Conservation (phyloP, 1,140 invertebrate genomes). For the Drosophila mayri region DNA sequence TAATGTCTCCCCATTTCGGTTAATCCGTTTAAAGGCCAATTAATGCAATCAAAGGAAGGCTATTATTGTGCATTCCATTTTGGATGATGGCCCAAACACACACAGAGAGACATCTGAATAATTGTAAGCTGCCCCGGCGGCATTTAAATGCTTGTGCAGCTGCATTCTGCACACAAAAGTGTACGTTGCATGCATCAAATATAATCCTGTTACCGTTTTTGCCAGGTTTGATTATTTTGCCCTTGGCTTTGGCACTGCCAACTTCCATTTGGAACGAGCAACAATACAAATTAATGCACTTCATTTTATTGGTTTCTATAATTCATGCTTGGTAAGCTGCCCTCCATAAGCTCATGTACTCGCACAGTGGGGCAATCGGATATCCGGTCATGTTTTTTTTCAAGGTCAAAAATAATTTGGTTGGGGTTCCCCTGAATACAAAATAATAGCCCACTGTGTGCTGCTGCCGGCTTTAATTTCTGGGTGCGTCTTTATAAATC, state of each 20-base stretch:
- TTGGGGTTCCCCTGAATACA: neutral
- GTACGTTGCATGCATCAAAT: conserved; percentile 31
- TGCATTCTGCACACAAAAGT: conserved; percentile 21
- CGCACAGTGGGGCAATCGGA: conserved; percentile 13
- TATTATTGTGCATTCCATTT: conserved; percentile 14
- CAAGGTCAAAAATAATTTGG: conserved; percentile 40
- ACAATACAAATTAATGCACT: conserved; percentile 67
- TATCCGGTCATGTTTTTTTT: conserved; percentile 1
- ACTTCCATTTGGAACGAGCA: conserved; percentile 35
- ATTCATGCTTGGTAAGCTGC: conserved; percentile 65
- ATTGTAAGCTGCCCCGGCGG: conserved; percentile 36
- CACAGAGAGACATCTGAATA: neutral
- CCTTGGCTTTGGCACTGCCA: conserved; percentile 47
- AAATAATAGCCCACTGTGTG: conserved; percentile 5
- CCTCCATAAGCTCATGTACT: conserved; percentile 10
- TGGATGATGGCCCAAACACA: conserved; percentile 2
- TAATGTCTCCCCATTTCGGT: neutral
- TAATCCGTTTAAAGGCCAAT: conserved; percentile 24
- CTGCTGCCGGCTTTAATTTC: conserved; percentile 11
- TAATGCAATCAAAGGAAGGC: conserved; percentile 32
- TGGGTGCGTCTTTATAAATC: conserved; percentile 65
- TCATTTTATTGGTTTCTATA: conserved; percentile 77
- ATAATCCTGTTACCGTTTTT: conserved; percentile 47
- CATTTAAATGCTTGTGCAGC: conserved; percentile 18
- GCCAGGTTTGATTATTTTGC: conserved; percentile 50